These are phyloP conservation scores for Megaceryle maxima DNA, from an alignment of 2,113 vertebrate species.

Conservation along the genomic window DNA sequence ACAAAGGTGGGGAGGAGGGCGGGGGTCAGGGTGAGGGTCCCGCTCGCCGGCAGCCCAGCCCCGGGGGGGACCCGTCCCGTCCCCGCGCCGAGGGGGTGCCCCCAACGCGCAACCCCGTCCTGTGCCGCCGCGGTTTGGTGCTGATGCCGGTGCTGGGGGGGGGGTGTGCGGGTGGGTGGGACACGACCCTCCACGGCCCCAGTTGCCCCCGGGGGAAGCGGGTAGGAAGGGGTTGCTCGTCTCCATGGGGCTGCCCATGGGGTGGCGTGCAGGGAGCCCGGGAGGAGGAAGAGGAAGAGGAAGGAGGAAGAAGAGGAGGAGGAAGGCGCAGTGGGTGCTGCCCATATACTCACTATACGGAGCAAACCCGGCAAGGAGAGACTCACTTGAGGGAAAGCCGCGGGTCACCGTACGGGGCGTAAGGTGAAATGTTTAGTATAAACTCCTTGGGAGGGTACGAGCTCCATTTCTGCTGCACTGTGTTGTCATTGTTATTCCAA, in stretches of 20 bases:
- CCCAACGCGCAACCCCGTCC: constrained; percentile 80
- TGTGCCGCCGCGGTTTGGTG: not conserved
- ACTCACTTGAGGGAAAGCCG: constrained; percentile 99
- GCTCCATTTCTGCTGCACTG: constrained; percentile 99
- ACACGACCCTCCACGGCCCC: not conserved
- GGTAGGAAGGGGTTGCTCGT: constrained; percentile 39
- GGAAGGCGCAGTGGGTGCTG: constrained; percentile 58
- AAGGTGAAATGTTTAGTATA: constrained; percentile 99
- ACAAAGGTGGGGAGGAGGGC: constrained; percentile 34
- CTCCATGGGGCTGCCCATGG: constrained; percentile 45
- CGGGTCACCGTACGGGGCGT: constrained; percentile 97
- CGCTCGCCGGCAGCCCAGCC: constrained; percentile 31
- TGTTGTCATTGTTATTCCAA: constrained; percentile 99
- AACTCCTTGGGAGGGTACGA: constrained; percentile 99
- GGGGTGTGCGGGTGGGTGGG: not conserved
- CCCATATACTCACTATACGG: constrained; percentile 73
- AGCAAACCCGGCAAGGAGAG: constrained; percentile 80
- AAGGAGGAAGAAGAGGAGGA: constrained; percentile 65
- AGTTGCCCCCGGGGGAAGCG: not conserved
- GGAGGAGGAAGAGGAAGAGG: constrained; percentile 65
- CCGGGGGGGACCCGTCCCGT: not conserved
- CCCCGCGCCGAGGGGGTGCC: constrained; percentile 55
- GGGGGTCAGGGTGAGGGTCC: not conserved
- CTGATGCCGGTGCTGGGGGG: too few species aligned
- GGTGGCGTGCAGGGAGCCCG: constrained; percentile 47